These are phyloP conservation scores for Cladopsammia gracilis DNA, from an alignment of 64 coral and sea anemone species.

Conservation along the genomic window DNA sequence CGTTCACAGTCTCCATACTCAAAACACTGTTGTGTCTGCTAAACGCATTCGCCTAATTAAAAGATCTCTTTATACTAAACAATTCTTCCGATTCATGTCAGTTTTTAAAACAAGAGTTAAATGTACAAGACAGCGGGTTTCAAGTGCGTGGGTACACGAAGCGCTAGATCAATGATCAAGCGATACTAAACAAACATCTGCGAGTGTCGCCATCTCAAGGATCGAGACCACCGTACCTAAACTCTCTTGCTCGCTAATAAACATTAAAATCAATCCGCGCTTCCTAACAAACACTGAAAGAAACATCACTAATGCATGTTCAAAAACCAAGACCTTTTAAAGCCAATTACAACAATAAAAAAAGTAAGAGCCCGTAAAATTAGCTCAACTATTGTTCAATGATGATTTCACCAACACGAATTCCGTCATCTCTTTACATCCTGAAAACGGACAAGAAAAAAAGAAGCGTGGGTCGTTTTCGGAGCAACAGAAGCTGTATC, in stretches of 20 bases:
- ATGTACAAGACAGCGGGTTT: not conserved
- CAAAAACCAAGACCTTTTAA: not conserved
- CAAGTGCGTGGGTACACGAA: not conserved
- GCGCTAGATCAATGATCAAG: conserved; percentile 15
- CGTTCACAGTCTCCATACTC: not conserved
- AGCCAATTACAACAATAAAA: conserved; percentile 22
- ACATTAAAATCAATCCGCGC: conserved; percentile 43
- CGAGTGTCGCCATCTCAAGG: conserved; percentile 20
- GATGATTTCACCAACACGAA: conserved; percentile 13
- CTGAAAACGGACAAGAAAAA: not conserved
- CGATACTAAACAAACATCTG: conserved; percentile 57
- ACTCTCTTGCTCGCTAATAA: conserved; percentile 27
- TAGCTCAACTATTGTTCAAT: conserved; percentile 33
- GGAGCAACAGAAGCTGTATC: not conserved
- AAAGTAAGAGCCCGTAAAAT: conserved; percentile 16
- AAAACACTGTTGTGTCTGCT: not conserved
- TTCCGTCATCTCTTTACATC: not conserved
- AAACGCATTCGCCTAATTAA: not conserved
- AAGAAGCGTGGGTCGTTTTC: not conserved
- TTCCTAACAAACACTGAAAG: not conserved
- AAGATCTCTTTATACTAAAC: not conserved
- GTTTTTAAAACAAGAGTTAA: not conserved
- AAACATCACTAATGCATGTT: not conserved
- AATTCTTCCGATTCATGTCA: conserved; percentile 15
- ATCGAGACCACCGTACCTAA: conserved; percentile 1